Evolutionary conservation across 2,888 invertebrate genomes (phyloP), one percentile per base, ranked within the genome.

Genomic region (Pterostichus madidus): DNA sequence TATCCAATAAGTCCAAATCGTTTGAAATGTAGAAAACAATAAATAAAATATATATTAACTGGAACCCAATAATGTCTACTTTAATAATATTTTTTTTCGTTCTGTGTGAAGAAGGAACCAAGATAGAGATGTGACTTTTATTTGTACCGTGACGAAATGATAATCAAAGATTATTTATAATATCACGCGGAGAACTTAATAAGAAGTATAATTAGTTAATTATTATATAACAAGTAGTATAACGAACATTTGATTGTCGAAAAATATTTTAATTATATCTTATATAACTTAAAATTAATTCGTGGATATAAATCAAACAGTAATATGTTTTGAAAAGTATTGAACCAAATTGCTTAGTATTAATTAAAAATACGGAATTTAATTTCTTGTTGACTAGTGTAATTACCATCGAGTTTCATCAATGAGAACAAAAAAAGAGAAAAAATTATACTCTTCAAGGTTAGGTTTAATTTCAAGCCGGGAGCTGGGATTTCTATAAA

Each of bases 121-220:
- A n/a, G 2, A 64, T 64, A 64, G 13, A 64, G 32, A 64, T 64
- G 64, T 73, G 49, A 73, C 49, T 59, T 59, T 59, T 59, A 59
- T 59, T 59, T 44, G 24, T 24, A 11, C 11, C 49, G 49, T 73
- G 15, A n/a, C 49, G 73, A 73, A 73, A 46, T 73, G 73, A 46
- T 73, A 49, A 73, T 73, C 17, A 31, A 46, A 71, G 71, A 71
- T 44, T 71, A 71, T 46, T 71, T 46, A 71, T 71, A 71, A 46
- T 44, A 73, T 44, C 73, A 73, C 31, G 73, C 49, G n/a, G 73
- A 46, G 73, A 73, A 73, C 73, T 52, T 68, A 68, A 52, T 80
- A 80, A 68, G 46, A 80, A 80, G 80, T 80, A 80, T 80, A 80
- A 80, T 80, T 80, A 49, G 68, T 68, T 80, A 80, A 80, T 80